Conservation (phyloP, 2,888 invertebrate genomes). For the Philereme transversata region DNA sequence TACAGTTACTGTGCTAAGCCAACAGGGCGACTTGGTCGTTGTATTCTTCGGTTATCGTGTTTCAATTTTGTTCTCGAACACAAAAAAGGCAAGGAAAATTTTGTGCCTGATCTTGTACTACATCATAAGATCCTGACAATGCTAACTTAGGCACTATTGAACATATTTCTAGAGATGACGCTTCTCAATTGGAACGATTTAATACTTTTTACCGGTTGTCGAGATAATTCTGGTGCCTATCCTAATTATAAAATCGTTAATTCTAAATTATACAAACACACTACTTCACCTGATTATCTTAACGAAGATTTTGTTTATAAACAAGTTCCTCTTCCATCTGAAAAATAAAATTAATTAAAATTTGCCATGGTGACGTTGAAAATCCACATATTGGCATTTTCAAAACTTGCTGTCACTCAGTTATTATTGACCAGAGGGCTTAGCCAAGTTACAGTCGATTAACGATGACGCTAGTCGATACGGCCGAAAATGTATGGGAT, state of each 20-base stretch:
- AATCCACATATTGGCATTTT: conserved; percentile 3
- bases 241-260: not conserved
- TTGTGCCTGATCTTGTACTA: not conserved
- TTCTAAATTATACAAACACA: not conserved
- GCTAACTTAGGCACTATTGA: not conserved
- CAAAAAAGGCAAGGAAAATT: no score
- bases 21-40: no score
- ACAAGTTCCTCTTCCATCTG: not conserved
- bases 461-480: no score
- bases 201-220: conserved; percentile 46
- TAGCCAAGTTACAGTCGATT: no score
- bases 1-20: no score
- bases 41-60: no score
- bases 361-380: not conserved
- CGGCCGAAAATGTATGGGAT: no score
- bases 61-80: no score
- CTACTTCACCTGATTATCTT: conserved; percentile 1
- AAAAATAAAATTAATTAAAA: not conserved
- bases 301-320: conserved; percentile 1
- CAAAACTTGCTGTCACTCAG: not conserved
- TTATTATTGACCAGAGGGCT: conserved; percentile 1
- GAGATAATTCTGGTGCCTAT: not conserved
- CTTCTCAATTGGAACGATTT: conserved; percentile 37
- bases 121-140: conserved; percentile 24
- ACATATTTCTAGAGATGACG: conserved; percentile 12